A percentile compares a stretch with the other conserved stretches of the same genome.
Evolutionary conservation across 2,888 invertebrate genomes (phyloP).

Genomic region (Caenorhabditis plicata): DNA sequence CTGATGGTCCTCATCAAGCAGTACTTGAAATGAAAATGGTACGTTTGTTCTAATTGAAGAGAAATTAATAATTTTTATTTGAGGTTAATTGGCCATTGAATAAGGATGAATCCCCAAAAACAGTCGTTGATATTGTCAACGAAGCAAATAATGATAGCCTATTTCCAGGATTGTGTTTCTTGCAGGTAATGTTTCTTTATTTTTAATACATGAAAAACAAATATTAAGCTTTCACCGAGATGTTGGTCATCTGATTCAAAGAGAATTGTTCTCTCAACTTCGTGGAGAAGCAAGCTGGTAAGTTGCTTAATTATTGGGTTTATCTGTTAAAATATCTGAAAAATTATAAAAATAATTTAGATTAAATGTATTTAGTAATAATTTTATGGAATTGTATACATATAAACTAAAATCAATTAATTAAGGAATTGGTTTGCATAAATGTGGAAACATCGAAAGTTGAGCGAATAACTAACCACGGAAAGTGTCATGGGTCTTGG

Average conservation of each 20-base stretch:
- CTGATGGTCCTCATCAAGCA: slow-evolving; percentile 58
- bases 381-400: no score
- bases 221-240: slow-evolving; percentile 13
- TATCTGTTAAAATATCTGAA: no score
- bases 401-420: no score
- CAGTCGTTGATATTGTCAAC: slow-evolving; percentile 44
- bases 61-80: no score
- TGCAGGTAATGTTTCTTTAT: slow-evolving; percentile 1
- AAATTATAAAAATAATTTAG: no score
- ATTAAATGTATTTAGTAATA: no score
- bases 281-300: slow-evolving; percentile 54
- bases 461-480: slow-evolving; percentile 44
- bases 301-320: no score
- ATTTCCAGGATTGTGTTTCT: slow-evolving; percentile 28
- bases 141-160: slow-evolving; percentile 8
- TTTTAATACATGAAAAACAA: neutral
- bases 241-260: slow-evolving; percentile 51
- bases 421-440: slow-evolving; percentile 38
- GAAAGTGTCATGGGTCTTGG: slow-evolving; percentile 51
- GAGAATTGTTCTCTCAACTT: slow-evolving; percentile 43
- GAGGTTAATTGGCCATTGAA: slow-evolving; percentile 43
- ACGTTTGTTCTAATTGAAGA: no score
- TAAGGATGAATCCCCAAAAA: slow-evolving; percentile 5
- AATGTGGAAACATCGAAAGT: slow-evolving; percentile 41
- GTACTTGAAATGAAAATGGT: slow-evolving; percentile 43